Evolutionary conservation across 2,113 vertebrate species (phyloP).

Genomic region (Puffinus mauretanicus): DNA sequence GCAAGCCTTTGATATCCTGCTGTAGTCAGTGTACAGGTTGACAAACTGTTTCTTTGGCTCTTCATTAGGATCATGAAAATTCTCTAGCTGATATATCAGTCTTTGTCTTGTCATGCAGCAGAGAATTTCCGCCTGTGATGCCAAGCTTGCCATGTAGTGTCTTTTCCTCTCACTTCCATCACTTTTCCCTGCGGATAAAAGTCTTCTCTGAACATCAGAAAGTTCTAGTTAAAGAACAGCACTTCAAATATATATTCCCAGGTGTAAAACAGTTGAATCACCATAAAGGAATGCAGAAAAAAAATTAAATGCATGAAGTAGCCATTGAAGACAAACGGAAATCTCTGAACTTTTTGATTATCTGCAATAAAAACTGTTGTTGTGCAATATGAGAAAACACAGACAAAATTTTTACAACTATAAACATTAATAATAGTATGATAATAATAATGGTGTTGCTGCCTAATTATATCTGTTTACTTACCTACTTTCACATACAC

Average conservation of each 20-base stretch:
- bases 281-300: neutral
- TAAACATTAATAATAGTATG: neutral
- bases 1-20: neutral
- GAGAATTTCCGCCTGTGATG: neutral
- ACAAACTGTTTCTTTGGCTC: neutral
- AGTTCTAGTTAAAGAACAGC: neutral
- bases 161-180: neutral
- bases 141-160: neutral
- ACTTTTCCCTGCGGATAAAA: neutral
- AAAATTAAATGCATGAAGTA: neutral
- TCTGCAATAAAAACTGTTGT: neutral
- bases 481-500: neutral
- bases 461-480: neutral
- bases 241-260: neutral
- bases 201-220: neutral
- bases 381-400: neutral
- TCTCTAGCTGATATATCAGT: neutral
- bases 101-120: neutral
- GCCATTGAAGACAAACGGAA: neutral
- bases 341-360: neutral
- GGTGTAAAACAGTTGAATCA: neutral
- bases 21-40: neutral
- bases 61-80: neutral
- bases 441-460: neutral
- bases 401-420: neutral